Base-by-base conservation (phyloP, 2,888 invertebrate species). In the Eulithis testata region DNA sequence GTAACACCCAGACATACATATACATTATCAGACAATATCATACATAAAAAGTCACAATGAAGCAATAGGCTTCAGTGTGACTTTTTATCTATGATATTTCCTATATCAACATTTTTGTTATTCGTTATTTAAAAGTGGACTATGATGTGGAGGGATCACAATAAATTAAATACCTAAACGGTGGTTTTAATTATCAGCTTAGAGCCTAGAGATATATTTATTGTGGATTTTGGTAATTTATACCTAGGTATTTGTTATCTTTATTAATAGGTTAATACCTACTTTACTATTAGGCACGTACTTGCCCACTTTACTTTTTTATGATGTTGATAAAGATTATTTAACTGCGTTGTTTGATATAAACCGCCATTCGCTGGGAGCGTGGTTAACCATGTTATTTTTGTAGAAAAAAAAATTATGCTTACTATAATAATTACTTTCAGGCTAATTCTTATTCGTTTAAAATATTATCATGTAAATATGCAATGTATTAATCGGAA, bases 251-350 rank as follows among this genome's bases (percentile, higher is more conserved):
- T 49, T 49, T 21, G 21, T 12, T 60, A 60, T 43, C 31, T 50
- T 49, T 61, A 50, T 54, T 44, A 54, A 64, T 61, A 52, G 49
- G 14, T 21, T n/a, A 44, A 21, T 37, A 8, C 21, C 49, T 21
- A 49, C 21, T 21, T 49, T 21, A 21, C 47, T 49, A 49, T 49
- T 47, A 47, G 8, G 40, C 2, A 8, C 1, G 47, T 47, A 63
- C 52, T 70, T 56, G 52, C 62, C 63, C 45, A 55, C 60, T 68
- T 61, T 57, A 65, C 68, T 65, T 58, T 63, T 72, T 59, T 68
- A 64, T 70, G 68, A 31, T 40, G 8, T 31, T 43, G 62, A 62
- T 53, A 37, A 47, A 57, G 57, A 57, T 56, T 44, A 50, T 36
- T 44, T 12, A 52, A 36, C 12, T 49, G 49, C 21, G 49, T 49